Evolutionary conservation across 2,888 invertebrate species (phyloP), one percentile per base, ranked within the genome.

Genomic region (Adela reaumurella): DNA sequence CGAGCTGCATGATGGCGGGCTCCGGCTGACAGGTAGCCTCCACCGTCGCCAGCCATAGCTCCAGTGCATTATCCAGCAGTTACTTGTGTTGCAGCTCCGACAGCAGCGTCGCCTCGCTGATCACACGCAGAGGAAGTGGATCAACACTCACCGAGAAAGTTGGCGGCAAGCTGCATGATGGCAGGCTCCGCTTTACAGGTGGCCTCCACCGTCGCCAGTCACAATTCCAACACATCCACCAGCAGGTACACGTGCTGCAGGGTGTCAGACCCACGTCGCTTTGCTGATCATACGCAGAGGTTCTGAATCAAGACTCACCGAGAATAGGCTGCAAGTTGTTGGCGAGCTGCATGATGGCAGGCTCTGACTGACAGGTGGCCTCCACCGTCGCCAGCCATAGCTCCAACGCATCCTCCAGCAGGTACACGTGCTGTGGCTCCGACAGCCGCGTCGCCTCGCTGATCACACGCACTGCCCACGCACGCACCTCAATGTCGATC

Each of bases 201-300:
- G 0, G 89, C 83, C 66, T 94, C 90, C 52, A 97, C 74, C 17
- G 94, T 84, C 0, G 90, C 89, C 48, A 89, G 81, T 95, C 97
- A 97, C 51, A 97, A 78, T 56, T 94, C 92, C 41, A 97, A 74
- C 2, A 94, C 95, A 64, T 97, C 97, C 68, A 96, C 96, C 56
- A 95, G 73, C 47, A 97, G 81, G 67, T 97, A 97, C 48, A 97
- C 90, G 65, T 94, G 92, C 1, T 89, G 84, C 49, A n/a, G 87
- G 84, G 62, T 92, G 87, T 53, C 84, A 81, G 0, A 90, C 81
- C 60, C 93, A 90, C 0, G 94, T 94, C 50, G 80, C 70, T 52
- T 79, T 78, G 59, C 70, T 67, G 46, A 80, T 68, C 1, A 80
- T 74, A 52, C 66, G 65, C 51, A 88, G n/a, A n/a, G n/a, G n/a